A percentile compares a stretch with the other conserved stretches of the same genome.
phyloP scores from a whole-genome alignment of 2,888 invertebrate genomes.

The Abscondita cerata region DNA sequence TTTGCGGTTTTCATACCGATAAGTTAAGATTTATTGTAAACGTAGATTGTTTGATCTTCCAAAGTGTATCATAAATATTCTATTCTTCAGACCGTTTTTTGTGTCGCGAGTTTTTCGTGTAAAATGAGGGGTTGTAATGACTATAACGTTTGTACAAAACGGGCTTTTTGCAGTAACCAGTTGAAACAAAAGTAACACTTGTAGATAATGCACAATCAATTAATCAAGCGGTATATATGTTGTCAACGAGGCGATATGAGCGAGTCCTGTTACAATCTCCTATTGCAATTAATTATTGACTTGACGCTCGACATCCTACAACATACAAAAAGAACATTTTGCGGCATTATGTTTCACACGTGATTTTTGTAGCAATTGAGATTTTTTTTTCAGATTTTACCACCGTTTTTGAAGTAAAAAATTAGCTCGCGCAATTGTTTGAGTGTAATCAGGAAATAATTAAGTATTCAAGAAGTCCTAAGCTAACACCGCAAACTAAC shows the following conservation, averaged over 20 bases:
- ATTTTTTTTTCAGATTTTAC: constrained; percentile 5
- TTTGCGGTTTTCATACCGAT: neutral
- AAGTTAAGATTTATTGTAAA: neutral
- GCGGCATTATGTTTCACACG: constrained; percentile 24
- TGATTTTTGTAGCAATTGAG: constrained; percentile 16
- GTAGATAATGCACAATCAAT: constrained; percentile 46
- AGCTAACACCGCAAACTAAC: constrained; percentile 37
- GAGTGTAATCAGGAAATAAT: constrained; percentile 45
- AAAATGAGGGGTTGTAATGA: constrained; percentile 4
- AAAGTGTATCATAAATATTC: constrained; percentile 1
- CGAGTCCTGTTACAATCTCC: constrained; percentile 44
- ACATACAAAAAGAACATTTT: constrained; percentile 28
- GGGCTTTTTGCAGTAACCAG: constrained; percentile 29
- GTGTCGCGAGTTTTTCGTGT: neutral
- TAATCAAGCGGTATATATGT: constrained; percentile 46
- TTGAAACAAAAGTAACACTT: constrained; percentile 40
- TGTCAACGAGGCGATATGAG: constrained; percentile 43
- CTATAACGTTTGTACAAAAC: constrained; percentile 24
- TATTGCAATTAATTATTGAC: constrained; percentile 50
- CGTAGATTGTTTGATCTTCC: neutral
- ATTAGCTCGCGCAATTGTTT: constrained; percentile 7
- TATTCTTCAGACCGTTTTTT: neutral
- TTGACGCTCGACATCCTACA: constrained; percentile 36
- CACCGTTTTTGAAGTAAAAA: neutral
- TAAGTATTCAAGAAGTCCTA: constrained; percentile 48